phyloP scores from a whole-genome alignment of 2,113 vertebrate species.

The Myotis lucifugus region DNA sequence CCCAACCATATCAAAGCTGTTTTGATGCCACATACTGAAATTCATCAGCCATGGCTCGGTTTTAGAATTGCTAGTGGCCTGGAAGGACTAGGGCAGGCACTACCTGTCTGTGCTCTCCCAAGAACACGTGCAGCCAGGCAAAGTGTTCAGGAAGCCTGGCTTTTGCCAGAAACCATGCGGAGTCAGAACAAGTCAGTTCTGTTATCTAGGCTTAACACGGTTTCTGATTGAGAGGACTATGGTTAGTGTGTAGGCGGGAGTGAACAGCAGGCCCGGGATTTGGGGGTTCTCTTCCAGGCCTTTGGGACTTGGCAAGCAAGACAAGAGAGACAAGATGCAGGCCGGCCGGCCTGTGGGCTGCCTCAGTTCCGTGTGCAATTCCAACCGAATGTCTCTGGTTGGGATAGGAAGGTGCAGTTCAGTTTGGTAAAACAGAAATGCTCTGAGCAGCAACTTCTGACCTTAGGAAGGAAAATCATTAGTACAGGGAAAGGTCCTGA shows the following conservation, averaged over 20 bases:
- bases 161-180: neutral
- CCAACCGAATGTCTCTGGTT: neutral
- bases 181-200: neutral
- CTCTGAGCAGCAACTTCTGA: neutral
- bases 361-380: neutral
- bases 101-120: neutral
- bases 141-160: neutral
- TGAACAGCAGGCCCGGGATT: neutral
- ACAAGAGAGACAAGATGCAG: neutral
- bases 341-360: neutral
- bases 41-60: neutral
- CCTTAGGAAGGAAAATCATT: neutral
- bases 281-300: neutral
- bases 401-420: neutral
- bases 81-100: neutral
- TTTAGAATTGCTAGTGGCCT: neutral
- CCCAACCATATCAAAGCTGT: neutral
- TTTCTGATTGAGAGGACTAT: neutral
- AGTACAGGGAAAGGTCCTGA: neutral
- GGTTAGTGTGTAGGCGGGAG: neutral
- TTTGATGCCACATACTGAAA: neutral
- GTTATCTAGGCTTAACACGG: neutral
- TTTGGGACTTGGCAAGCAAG: neutral
- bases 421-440: neutral
- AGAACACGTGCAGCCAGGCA: neutral